Evolutionary conservation across 2,113 vertebrate genomes (phyloP), one percentile per base, ranked within the genome.

Genomic region (Lophius piscatorius): DNA sequence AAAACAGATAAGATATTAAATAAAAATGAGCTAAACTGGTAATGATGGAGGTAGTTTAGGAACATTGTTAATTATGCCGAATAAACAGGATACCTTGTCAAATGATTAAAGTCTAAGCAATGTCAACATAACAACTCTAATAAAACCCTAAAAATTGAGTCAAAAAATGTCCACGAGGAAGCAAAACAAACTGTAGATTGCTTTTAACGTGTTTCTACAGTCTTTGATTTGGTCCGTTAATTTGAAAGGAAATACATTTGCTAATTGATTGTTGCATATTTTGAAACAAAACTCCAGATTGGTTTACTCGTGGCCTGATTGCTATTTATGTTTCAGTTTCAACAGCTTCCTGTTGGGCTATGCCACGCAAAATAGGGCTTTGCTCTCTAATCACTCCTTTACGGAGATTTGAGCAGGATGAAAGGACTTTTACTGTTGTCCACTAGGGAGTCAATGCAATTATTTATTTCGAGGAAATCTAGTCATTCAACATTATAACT

Each of bases 251-350:
- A 89, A 89, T 77, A 60, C 74, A 83, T 76, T 74, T 69, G 46
- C 81, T 90, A 90, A 91, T 88, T 87, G 78, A 88, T 91, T 82
- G 74, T 58, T 65, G 79, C 77, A 66, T 65, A 77, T 77, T 83
- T 82, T 61, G 70, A 84, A 86, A 85, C 77, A 76, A 79, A 52
- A 76, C 63, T 64, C 70, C 84, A 85, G 89, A 88, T 86, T 91
- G 84, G 86, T 90, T 91, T 87, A 88, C 81, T 80, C 50, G 50
- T 63, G 66, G 55, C 74, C 65, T 88, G 89, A 91, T 91, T 90
- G 63, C 74, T 91, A 83, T 91, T 92, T 91, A 89, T 77, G 79
- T 90, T 87, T 54, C 31, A 17, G 68, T 83, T 82, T 76, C 70
- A 83, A 81, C 54, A 11, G 80, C 75, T 90, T 90, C 89, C 77